A percentile compares a stretch with the other conserved stretches of the same genome.
These are phyloP conservation scores for Microctenopoma stevenorrisi DNA, from an alignment of 2,797 vertebrate genomes.

Conservation along the genomic window DNA sequence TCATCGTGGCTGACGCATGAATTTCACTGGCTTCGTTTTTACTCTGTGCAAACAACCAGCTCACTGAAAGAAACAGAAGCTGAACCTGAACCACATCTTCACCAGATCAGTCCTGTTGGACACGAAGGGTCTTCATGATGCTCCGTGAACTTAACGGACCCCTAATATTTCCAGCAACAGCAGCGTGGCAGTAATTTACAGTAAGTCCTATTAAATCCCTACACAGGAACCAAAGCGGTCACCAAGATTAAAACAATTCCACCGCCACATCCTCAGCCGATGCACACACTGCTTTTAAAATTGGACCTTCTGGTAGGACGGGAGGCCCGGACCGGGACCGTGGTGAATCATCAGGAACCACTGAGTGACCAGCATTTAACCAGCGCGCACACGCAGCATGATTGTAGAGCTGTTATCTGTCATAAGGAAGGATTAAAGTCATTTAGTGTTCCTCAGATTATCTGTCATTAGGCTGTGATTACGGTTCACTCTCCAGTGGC, in stretches of 20 bases:
- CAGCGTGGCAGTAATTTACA: conserved; percentile 66
- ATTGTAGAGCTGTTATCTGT: conserved; percentile 47
- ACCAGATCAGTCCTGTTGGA: conserved; percentile 49
- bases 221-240: no score
- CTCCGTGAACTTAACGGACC: conserved; percentile 47
- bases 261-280: background rate
- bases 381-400: conserved; percentile 9
- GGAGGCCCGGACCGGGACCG: background rate
- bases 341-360: conserved; percentile 31
- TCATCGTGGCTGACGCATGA: conserved; percentile 31
- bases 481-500: conserved; percentile 45
- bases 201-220: conserved; percentile 54
- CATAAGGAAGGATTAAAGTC: conserved; percentile 66
- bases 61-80: conserved; percentile 12
- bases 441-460: conserved; percentile 60
- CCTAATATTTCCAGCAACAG: conserved; percentile 58
- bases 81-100: conserved; percentile 21
- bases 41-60: conserved; percentile 6
- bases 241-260: background rate
- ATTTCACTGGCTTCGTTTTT: conserved; percentile 37
- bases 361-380: conserved; percentile 38
- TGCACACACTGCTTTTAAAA: background rate
- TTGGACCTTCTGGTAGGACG: conserved; percentile 2
- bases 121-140: conserved; percentile 27
- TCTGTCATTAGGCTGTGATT: conserved; percentile 66